Evolutionary conservation across 2,888 invertebrate species (phyloP), one percentile per base, ranked within the genome.

Genomic region (Drosophila trichaetosa): DNA sequence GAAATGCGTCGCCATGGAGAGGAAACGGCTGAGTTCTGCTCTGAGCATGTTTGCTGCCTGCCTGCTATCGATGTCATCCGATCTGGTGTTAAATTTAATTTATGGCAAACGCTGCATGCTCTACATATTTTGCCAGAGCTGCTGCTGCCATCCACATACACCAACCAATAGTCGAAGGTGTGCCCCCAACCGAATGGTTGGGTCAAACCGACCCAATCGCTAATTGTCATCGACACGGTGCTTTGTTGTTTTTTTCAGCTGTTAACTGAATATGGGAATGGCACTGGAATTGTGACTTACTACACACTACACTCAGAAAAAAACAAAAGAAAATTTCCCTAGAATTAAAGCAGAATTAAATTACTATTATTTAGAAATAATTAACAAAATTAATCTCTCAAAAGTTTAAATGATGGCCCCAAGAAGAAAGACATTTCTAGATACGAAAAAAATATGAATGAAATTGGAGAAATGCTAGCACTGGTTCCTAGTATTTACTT

Each of bases 81-180:
- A 86, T 86, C 86, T 88, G 82, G 89, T 90, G 86, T 90, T 87
- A 87, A 90, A 87, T 90, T 90, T 90, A 87, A 87, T 87, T 87
- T 87, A 87, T 87, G 90, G 87, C 89, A 87, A 87, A 87, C 79
- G 89, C 76, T 83, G 76, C 87, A 87, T 87, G 87, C 87, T 89
- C 89, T 89, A 89, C 89, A 86, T 87, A 90, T 84, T 84, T 80
- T 80, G 73, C 80, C 76, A 71, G 54, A 60, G 46, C 49, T 57
- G 27, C 21, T 16, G 46, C 36, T 27, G 36, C 54, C 36, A 54
- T 53, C 62, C 69, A 58, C 67, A 67, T 54, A 60, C 46, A 53
- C 52, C 67, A 69, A 61, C 16, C 66, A 61, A 81, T 73, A 71
- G 80, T 67, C 46, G 59, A 73, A 81, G 79, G 79, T 82, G 80